A percentile compares a stretch with the other conserved stretches of the same genome.
Conservation (phyloP, 1,140 invertebrate species). For the Pissodes strobi region DNA sequence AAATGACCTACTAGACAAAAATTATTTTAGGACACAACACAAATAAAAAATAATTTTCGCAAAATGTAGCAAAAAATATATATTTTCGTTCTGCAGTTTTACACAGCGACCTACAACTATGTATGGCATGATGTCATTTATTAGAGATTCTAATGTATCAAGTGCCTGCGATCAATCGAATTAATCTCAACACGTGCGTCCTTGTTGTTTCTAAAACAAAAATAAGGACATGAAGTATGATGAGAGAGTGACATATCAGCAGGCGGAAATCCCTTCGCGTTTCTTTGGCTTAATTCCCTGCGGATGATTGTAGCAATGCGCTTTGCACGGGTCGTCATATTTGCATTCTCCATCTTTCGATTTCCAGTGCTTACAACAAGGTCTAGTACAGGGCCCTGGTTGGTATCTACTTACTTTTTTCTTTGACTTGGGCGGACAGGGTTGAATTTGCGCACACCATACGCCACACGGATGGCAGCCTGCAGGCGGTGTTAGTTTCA, state of each 20-base stretch:
- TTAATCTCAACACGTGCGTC: neutral
- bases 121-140: neutral
- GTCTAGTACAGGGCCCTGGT: constrained; percentile 43
- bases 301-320: constrained; percentile 52
- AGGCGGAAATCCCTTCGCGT: neutral
- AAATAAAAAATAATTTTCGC: too few species aligned
- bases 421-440: constrained; percentile 43
- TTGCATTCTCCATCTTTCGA: constrained; percentile 48
- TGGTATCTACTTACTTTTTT: constrained; percentile 37
- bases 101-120: neutral
- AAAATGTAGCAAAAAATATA: neutral
- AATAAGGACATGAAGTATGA: neutral
- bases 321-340: constrained; percentile 51
- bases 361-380: constrained; percentile 51
- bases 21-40: too few species aligned
- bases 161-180: neutral
- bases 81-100: neutral
- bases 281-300: constrained; percentile 46
- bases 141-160: neutral
- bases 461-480: constrained; percentile 44
- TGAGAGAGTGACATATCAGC: neutral
- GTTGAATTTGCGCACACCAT: constrained; percentile 46
- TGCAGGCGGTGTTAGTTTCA: constrained; percentile 45
- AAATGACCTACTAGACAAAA: too few species aligned
- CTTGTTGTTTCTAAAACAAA: constrained; percentile 17